Base-by-base conservation (phyloP, 1,140 invertebrate species). In the Drosophila varians region DNA sequence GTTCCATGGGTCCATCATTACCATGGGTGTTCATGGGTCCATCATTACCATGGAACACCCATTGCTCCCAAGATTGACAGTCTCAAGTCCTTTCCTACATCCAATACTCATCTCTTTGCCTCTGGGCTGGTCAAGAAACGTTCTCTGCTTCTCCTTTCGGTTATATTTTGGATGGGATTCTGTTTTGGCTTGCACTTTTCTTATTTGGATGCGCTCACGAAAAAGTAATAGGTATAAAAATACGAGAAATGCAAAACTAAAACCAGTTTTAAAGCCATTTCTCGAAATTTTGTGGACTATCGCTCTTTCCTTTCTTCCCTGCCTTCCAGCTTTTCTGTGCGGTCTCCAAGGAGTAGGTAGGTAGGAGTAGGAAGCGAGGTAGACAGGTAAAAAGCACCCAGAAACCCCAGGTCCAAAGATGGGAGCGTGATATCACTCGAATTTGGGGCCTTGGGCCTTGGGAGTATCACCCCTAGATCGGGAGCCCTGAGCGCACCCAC, bases 181-280 rank as follows among this genome's bases (percentile, higher is more conserved):
- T 72, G 52, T 53, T 51, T 55, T 68, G 73, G 66, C 56, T 45
- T 75, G 51, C 45, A 54, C 53, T 31, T 49, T 61, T 6, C 12
- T 40, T 61, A 6, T 47, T 21, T 21, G 21, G 23, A 52, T 74
- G 51, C 43, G 71, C 60, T 77, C 62, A 55, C 54, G 31, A 31
- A 11, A 28, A 12, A 54, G 34, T 42, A 57, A 26, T 46, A 9
- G 28, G 28, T 31, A 38, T 21, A 11, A 40, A 58, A 9, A 25
- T 45, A 14, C 23, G 26, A 25, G 56, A 14, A 38, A 60, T 46
- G 28, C 60, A 38, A 64, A 58, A 46, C 25, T 38, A 48, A 80
- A 84, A 84, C 79, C 56, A 40, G 80, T 83, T 83, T 79, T 5
- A 12, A 9, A 14, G 79, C 80, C 79, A 84, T 79, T 83, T 79